Evolutionary conservation across 1,140 invertebrate species (phyloP).

Genomic region (Cheumatopsyche charites): DNA sequence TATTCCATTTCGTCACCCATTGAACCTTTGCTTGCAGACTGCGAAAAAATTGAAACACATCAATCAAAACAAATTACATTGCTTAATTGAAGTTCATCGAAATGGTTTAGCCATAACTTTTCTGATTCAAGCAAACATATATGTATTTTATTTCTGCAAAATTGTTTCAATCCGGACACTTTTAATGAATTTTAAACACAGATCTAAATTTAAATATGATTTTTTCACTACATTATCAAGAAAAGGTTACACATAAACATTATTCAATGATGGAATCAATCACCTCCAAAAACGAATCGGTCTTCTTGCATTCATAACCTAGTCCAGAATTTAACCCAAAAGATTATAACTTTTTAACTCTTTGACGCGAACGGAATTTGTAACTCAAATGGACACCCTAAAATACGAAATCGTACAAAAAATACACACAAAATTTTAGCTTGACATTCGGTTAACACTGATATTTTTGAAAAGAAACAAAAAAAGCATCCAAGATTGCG

Average conservation of each 20-base stretch:
- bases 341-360: slow-evolving; percentile 31
- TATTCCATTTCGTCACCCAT: slow-evolving; percentile 61
- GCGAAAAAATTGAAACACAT: slow-evolving; percentile 46
- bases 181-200: no score
- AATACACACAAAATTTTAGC: slow-evolving; percentile 15
- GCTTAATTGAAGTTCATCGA: no score
- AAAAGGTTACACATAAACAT: slow-evolving; percentile 6
- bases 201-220: no score
- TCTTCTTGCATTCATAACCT: slow-evolving; percentile 18
- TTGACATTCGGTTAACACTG: neutral
- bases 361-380: slow-evolving; percentile 26
- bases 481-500: neutral
- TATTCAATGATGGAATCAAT: slow-evolving; percentile 31
- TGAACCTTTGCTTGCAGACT: slow-evolving; percentile 60
- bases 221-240: neutral
- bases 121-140: no score
- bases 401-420: slow-evolving; percentile 31
- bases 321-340: slow-evolving; percentile 29
- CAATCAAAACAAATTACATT: no score
- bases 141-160: no score
- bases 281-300: slow-evolving; percentile 26
- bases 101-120: no score
- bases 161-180: no score
- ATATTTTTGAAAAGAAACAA: slow-evolving; percentile 13
- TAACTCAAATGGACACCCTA: slow-evolving; percentile 14